Conservation (phyloP, 1,140 invertebrate genomes). For the Brachionus calyciflorus region DNA sequence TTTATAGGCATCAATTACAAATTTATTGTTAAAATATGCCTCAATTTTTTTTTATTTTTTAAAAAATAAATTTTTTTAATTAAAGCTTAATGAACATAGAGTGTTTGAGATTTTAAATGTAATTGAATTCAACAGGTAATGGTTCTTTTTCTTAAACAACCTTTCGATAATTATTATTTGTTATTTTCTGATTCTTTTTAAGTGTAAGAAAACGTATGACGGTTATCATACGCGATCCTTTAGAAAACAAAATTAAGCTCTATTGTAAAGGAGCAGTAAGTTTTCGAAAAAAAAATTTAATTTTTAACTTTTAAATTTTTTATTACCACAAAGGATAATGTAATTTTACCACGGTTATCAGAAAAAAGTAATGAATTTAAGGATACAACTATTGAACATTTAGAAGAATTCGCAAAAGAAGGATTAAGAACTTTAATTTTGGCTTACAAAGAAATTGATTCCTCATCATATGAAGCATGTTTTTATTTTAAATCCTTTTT, state of each 20-base stretch:
- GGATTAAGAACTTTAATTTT: slow-evolving; percentile 84
- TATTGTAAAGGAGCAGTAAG: slow-evolving; percentile 78
- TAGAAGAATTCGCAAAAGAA: slow-evolving; percentile 82
- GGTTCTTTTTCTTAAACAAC: too few relatives aligned
- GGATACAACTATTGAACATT: slow-evolving; percentile 71
- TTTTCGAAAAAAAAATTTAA: slow-evolving; percentile 65
- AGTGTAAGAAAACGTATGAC: slow-evolving; percentile 87
- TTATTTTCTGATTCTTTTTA: not conserved
- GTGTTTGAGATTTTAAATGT: slow-evolving; percentile 88
- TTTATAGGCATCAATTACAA: too few relatives aligned
- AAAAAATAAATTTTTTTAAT: slow-evolving; percentile 48
- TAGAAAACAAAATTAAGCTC: slow-evolving; percentile 69
- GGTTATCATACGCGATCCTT: slow-evolving; percentile 76
- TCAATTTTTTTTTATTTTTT: too few relatives aligned
- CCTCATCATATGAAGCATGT: slow-evolving; percentile 64
- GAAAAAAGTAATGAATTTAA: slow-evolving; percentile 50
- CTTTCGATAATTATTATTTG: too few relatives aligned
- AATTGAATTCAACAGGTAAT: slow-evolving; percentile 83
- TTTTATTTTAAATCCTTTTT: not conserved
- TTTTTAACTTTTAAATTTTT: slow-evolving; percentile 57
- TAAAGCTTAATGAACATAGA: slow-evolving; percentile 65
- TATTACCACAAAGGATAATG: slow-evolving; percentile 60
- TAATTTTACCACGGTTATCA: slow-evolving; percentile 74
- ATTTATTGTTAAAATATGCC: too few relatives aligned
- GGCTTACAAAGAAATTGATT: slow-evolving; percentile 74